A percentile compares a stretch with the other conserved stretches of the same genome.
These are phyloP conservation scores for Cervus canadensis DNA, from an alignment of 2,113 vertebrate species.

Conservation along the genomic window DNA sequence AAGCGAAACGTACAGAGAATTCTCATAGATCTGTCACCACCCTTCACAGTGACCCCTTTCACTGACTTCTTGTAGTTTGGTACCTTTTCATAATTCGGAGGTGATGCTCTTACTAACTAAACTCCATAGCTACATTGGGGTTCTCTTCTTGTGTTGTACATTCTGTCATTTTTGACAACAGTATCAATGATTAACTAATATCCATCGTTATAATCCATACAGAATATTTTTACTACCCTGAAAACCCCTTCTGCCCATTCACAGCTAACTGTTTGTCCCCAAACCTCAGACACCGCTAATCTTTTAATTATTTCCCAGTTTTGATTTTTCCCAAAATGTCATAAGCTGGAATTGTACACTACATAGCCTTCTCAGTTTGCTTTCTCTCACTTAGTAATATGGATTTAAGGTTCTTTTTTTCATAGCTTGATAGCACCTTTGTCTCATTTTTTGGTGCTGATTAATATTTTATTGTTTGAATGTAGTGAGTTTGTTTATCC, in stretches of 20 bases:
- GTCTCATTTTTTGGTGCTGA: background rate
- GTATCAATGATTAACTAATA: background rate
- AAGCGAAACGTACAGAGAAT: background rate
- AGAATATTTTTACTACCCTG: background rate
- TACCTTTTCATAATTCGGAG: background rate
- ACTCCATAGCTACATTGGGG: background rate
- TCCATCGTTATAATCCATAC: fast-evolving
- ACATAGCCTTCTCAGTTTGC: fast-evolving
- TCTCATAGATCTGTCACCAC: fast-evolving
- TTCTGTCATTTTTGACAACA: background rate
- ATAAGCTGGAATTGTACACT: background rate
- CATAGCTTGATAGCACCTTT: background rate
- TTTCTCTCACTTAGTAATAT: background rate
- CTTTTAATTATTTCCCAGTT: background rate
- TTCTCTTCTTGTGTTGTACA: background rate
- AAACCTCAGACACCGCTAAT: no score
- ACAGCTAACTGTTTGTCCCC: background rate
- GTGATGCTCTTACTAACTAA: background rate
- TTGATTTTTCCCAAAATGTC: background rate
- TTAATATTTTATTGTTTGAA: background rate
- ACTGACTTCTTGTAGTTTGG: background rate
- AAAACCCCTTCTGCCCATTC: background rate
- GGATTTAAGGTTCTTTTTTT: background rate
- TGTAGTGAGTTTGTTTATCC: background rate
- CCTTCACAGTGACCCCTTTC: fast-evolving